Conservation (phyloP, 2,888 invertebrate species). For the Lasioglossum vierecki region DNA sequence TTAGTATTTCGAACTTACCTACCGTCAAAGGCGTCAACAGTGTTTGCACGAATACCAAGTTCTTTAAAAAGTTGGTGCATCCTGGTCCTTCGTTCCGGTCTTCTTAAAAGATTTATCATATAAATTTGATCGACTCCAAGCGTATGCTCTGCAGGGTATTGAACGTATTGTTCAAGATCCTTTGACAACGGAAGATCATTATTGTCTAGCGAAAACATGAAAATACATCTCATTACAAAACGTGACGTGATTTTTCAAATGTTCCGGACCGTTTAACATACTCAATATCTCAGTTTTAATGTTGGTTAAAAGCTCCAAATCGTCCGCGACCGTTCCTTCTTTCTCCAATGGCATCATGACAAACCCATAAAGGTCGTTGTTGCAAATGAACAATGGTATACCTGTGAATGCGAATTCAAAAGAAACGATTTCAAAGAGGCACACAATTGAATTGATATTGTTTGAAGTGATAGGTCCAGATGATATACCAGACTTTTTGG, state of each 20-base stretch:
- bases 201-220: slow-evolving; percentile 38
- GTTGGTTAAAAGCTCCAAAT: slow-evolving; percentile 90
- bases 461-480: not conserved
- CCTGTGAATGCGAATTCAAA: slow-evolving; percentile 78
- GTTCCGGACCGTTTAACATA: slow-evolving; percentile 84
- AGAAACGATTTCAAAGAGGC: not conserved
- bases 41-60: slow-evolving; percentile 91
- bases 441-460: not conserved
- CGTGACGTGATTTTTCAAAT: not conserved
- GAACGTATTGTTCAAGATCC: slow-evolving; percentile 77
- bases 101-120: slow-evolving; percentile 95
- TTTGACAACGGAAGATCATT: slow-evolving; percentile 75
- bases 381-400: slow-evolving; percentile 90
- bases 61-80: slow-evolving; percentile 93
- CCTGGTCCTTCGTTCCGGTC: slow-evolving; percentile 90
- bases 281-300: slow-evolving; percentile 91
- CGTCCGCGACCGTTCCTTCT: slow-evolving; percentile 87
- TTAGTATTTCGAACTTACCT: slow-evolving; percentile 86
- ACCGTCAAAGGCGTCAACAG: slow-evolving; percentile 95
- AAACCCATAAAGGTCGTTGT: slow-evolving; percentile 93
- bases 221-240: not conserved
- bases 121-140: slow-evolving; percentile 92
- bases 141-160: slow-evolving; percentile 85
- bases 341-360: slow-evolving; percentile 92
- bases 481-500: slow-evolving; percentile 87